Base-by-base conservation (phyloP, 2,888 invertebrate genomes). In the Aethes cnicana region DNA sequence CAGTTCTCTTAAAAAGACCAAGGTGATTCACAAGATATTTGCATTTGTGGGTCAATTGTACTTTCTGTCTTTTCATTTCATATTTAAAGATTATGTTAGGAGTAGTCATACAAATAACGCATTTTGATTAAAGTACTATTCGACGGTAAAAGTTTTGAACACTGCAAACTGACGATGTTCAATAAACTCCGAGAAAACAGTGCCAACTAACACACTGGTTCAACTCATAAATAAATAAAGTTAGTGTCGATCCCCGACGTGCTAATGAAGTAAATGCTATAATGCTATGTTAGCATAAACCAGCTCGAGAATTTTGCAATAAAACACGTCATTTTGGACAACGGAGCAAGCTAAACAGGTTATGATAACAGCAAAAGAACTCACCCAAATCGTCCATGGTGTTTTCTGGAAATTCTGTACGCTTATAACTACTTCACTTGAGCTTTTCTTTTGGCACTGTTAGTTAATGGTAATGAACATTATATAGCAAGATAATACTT, bases 311-410 rank as follows among this genome's bases (percentile, higher is more conserved):
- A 73, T 74, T 73, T 73, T 64, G 74, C 66, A 62, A 69, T 70
- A 73, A 76, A 80, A 81, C 83, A 85, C 85, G 85, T 86, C 85
- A 86, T 63, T n/a, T 62, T 50, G 49, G 49, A 56, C 66, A 62
- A 36, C 60, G 66, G 65, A 72, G 68, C 69, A 70, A 63, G 64
- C 48, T 60, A 83, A 88, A 88, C 87, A 84, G 85, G 87, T 87
- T 88, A 84, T 81, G 79, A 83, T 84, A 84, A 81, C 76, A 77
- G 63, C 60, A 56, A 60, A 66, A 44, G 14, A 75, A 86, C 89
- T 84, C 68, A 90, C 90, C 90, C 63, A 90, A 76, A 75, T 90
- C 90, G 67, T 90, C 90, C 90, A 90, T 90, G 62, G 62, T 63
- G 39, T 46, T 67, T 58, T 58, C 56, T 54, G 50, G 43, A 56